Conservation (phyloP, 2,797 vertebrate genomes). For the Bradypodion pumilum region DNA sequence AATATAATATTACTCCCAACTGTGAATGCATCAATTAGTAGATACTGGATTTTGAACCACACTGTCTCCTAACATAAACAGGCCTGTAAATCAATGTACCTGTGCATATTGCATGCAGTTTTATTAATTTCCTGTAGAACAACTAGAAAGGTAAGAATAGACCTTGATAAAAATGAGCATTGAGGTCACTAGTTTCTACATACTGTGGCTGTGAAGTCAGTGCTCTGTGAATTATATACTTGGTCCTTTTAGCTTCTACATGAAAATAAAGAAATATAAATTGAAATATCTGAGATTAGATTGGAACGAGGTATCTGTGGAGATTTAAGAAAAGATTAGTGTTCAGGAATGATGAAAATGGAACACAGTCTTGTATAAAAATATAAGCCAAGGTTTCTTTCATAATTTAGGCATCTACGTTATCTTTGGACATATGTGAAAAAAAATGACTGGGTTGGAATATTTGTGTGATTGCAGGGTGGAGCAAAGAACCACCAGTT, state of each 20-base stretch:
- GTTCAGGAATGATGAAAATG: background rate
- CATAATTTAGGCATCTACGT: background rate
- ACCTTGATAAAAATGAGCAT: constrained; percentile 19
- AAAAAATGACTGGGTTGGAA: no score
- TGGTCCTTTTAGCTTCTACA: constrained; percentile 20
- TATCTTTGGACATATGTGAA: no score
- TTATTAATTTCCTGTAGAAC: background rate
- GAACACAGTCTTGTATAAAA: background rate
- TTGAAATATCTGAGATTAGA: constrained; percentile 27
- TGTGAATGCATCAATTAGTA: background rate
- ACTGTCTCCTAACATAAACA: background rate
- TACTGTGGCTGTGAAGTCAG: constrained; percentile 20
- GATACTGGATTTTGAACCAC: background rate
- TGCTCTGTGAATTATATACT: constrained; percentile 24
- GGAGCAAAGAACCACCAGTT: no score
- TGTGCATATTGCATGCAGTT: background rate
- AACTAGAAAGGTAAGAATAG: background rate
- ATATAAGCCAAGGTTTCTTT: background rate
- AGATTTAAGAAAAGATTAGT: background rate
- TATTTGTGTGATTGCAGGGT: no score
- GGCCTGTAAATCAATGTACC: background rate
- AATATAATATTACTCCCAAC: background rate
- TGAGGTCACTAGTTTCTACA: constrained; percentile 24
- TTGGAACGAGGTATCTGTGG: constrained; percentile 14
- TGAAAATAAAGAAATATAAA: constrained; percentile 29